Evolutionary conservation across 1,140 invertebrate species (phyloP).

Genomic region (Trypoxylus dichotomus): DNA sequence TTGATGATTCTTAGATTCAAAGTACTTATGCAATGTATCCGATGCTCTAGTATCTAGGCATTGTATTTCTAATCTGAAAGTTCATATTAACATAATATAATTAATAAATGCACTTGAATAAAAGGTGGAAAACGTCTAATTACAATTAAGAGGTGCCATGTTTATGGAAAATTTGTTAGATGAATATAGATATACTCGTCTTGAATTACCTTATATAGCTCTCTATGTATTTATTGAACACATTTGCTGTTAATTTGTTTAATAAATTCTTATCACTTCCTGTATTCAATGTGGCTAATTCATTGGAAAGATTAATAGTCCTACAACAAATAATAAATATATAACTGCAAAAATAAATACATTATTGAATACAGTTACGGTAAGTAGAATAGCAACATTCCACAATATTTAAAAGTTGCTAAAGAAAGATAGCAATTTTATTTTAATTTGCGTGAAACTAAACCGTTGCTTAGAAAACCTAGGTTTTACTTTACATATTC

Average conservation of each 20-base stretch:
- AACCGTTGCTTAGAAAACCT: too few relatives aligned
- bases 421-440: too few relatives aligned
- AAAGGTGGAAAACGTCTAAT: too few relatives aligned
- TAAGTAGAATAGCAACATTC: too few relatives aligned
- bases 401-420: too few relatives aligned
- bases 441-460: too few relatives aligned
- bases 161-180: too few relatives aligned
- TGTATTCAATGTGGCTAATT: slow-evolving; percentile 74
- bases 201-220: slow-evolving; percentile 58
- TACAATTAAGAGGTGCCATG: too few relatives aligned
- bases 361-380: too few relatives aligned
- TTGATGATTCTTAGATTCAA: slow-evolving; percentile 91
- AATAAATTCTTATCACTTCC: slow-evolving; percentile 81
- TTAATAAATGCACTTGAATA: too few relatives aligned
- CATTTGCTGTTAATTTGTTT: slow-evolving; percentile 77
- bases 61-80: slow-evolving; percentile 71
- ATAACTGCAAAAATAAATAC: slow-evolving; percentile 56
- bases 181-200: neutral
- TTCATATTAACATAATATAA: too few relatives aligned
- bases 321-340: slow-evolving; percentile 31
- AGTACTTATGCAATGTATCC: slow-evolving; percentile 80
- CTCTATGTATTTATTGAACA: slow-evolving; percentile 67
- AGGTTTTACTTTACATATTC: too few relatives aligned
- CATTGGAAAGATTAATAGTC: slow-evolving; percentile 67
- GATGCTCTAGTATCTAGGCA: slow-evolving; percentile 76